Percentiles rank a stretch among this genome's conserved stretches.
Evolutionary conservation across 2,113 vertebrate genomes (phyloP).

Genomic region (Platysternon megacephalum): DNA sequence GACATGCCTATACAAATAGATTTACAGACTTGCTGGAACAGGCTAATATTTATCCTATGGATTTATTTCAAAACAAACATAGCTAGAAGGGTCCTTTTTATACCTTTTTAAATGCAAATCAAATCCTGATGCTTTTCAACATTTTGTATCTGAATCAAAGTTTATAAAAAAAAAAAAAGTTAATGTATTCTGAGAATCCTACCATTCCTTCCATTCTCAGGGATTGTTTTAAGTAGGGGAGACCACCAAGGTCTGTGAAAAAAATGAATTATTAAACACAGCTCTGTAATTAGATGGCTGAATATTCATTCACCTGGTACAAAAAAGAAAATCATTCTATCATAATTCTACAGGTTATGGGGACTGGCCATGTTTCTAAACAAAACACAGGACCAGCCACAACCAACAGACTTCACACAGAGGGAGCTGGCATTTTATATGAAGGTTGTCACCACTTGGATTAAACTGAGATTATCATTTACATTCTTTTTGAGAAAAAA

Average conservation of each 20-base stretch:
- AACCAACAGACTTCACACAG: neutral
- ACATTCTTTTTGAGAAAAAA: slow-evolving; percentile 5
- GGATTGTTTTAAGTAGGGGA: neutral
- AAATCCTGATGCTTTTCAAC: neutral
- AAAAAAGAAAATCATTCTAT: slow-evolving; percentile 13
- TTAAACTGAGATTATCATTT: slow-evolving; percentile 42
- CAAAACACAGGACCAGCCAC: slow-evolving; percentile 32
- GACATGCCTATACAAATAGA: slow-evolving; percentile 4
- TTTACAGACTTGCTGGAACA: neutral
- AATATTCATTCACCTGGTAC: neutral
- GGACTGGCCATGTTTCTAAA: slow-evolving; percentile 16
- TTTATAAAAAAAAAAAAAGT: slow-evolving; percentile 25
- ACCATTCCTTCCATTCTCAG: neutral
- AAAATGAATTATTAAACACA: slow-evolving; percentile 45
- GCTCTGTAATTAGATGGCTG: slow-evolving; percentile 46
- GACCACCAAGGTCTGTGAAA: neutral
- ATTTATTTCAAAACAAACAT: slow-evolving; percentile 17
- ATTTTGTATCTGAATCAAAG: neutral
- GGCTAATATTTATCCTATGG: slow-evolving; percentile 2
- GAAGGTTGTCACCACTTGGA: slow-evolving; percentile 12
- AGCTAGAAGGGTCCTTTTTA: slow-evolving; percentile 37
- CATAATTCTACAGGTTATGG: neutral
- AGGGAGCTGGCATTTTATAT: slow-evolving; percentile 32
- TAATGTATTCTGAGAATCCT: slow-evolving; percentile 2
- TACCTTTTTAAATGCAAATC: slow-evolving; percentile 9